These are phyloP conservation scores for Gobius niger DNA, from an alignment of 2,113 vertebrate species.

Conservation along the genomic window DNA sequence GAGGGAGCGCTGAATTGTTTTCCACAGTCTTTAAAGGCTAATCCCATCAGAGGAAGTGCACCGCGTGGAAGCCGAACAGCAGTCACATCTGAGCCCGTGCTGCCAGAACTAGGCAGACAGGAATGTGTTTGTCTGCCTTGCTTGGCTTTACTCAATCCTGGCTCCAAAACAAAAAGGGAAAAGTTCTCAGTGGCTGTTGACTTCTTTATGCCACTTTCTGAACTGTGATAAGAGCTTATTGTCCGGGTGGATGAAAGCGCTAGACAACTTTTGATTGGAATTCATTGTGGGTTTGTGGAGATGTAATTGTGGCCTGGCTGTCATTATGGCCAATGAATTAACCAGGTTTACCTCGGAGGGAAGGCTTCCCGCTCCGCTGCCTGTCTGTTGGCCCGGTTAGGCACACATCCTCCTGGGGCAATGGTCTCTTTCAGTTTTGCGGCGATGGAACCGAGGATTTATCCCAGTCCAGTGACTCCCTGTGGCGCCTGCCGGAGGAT, in stretches of 20 bases:
- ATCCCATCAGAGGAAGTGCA: slow-evolving; percentile 66
- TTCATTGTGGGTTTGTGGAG: slow-evolving; percentile 36
- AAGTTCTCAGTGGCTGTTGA: slow-evolving; percentile 44
- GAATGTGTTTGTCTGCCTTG: slow-evolving; percentile 70
- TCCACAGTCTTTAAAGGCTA: slow-evolving; percentile 63
- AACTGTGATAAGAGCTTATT: slow-evolving; percentile 17
- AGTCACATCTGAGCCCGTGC: slow-evolving; percentile 51
- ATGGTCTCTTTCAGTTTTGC: slow-evolving; percentile 55
- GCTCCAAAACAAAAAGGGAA: slow-evolving; percentile 41
- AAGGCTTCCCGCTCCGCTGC: slow-evolving; percentile 56
- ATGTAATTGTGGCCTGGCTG: slow-evolving; percentile 42
- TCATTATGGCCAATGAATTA: slow-evolving; percentile 66
- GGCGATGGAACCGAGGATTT: slow-evolving; percentile 70
- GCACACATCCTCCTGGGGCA: slow-evolving; percentile 54
- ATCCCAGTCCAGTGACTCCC: slow-evolving; percentile 70
- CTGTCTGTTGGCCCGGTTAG: slow-evolving; percentile 61
- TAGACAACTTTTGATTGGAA: slow-evolving; percentile 33
- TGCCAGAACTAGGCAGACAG: slow-evolving; percentile 60
- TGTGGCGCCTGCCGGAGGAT: slow-evolving; percentile 58
- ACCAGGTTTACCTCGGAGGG: slow-evolving; percentile 55
- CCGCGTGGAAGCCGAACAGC: slow-evolving; percentile 55
- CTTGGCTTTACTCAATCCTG: slow-evolving; percentile 45
- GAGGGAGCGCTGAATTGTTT: slow-evolving; percentile 60
- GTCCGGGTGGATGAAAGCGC: slow-evolving; percentile 21
- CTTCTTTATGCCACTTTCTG: slow-evolving; percentile 45